phyloP scores from a whole-genome alignment of 2,113 vertebrate genomes.

The Synodontis membranacea region DNA sequence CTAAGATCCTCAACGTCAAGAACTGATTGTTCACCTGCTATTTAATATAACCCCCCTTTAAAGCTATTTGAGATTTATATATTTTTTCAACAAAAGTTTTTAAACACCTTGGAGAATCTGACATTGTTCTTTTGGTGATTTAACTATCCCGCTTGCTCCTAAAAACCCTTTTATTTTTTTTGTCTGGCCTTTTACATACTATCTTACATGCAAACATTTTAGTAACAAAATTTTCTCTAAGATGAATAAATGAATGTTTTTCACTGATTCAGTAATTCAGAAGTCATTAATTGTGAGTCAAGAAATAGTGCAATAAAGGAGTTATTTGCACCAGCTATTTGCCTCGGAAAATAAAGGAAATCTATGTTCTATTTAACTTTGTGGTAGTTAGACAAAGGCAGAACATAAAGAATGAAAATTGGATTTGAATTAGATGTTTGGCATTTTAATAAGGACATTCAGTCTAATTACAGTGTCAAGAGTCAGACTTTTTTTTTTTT shows the following conservation, averaged over 20 bases:
- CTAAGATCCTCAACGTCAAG: too few relatives aligned
- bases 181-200: too few relatives aligned
- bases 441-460: neutral
- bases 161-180: neutral
- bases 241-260: neutral
- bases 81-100: too few relatives aligned
- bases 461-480: neutral
- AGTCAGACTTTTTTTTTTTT: neutral
- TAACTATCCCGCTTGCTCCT: neutral
- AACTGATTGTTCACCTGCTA: too few relatives aligned
- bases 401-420: neutral
- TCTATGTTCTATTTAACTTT: neutral
- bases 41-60: too few relatives aligned
- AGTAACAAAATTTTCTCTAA: neutral
- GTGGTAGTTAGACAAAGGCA: neutral
- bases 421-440: neutral
- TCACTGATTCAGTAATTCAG: neutral
- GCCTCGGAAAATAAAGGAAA: neutral
- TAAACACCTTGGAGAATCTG: neutral
- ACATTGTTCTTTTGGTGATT: neutral
- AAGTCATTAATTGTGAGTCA: neutral
- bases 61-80: neutral
- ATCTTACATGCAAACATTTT: neutral
- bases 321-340: neutral
- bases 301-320: neutral